Percentiles rank a stretch among this genome's conserved stretches.
These are phyloP conservation scores for Sparus aurata DNA, from an alignment of 2,797 vertebrate genomes.

Conservation along the genomic window DNA sequence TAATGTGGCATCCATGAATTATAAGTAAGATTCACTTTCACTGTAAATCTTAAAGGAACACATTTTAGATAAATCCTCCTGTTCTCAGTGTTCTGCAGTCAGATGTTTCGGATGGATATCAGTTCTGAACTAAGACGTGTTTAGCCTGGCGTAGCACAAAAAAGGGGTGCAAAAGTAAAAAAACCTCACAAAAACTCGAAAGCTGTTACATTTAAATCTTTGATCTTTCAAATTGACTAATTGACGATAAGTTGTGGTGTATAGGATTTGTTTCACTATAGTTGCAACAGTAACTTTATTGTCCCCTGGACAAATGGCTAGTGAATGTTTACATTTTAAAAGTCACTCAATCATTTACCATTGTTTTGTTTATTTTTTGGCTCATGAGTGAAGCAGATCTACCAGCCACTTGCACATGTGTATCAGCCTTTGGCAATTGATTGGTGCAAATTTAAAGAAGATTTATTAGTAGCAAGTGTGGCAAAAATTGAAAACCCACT, in stretches of 20 bases:
- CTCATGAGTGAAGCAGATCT: too few relatives aligned
- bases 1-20: conserved; percentile 51
- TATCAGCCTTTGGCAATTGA: too few relatives aligned
- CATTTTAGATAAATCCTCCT: conserved; percentile 23
- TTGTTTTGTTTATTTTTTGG: too few relatives aligned
- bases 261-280: background rate
- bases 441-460: too few relatives aligned
- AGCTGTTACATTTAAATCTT: background rate
- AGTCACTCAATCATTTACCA: too few relatives aligned
- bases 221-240: background rate
- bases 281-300: background rate
- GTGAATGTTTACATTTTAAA: too few relatives aligned
- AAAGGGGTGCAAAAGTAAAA: background rate
- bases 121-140: background rate
- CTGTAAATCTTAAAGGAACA: conserved; percentile 30
- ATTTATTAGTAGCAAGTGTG: too few relatives aligned
- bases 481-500: too few relatives aligned
- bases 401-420: too few relatives aligned
- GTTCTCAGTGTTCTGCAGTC: conserved; percentile 20
- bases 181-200: background rate
- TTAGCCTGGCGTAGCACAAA: conserved; percentile 8
- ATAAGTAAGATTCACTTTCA: conserved; percentile 45
- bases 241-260: background rate
- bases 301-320: too few relatives aligned
- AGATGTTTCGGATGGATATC: conserved; percentile 15